phyloP scores from a whole-genome alignment of 2,888 invertebrate genomes.

The Schrankia costaestrigalis region DNA sequence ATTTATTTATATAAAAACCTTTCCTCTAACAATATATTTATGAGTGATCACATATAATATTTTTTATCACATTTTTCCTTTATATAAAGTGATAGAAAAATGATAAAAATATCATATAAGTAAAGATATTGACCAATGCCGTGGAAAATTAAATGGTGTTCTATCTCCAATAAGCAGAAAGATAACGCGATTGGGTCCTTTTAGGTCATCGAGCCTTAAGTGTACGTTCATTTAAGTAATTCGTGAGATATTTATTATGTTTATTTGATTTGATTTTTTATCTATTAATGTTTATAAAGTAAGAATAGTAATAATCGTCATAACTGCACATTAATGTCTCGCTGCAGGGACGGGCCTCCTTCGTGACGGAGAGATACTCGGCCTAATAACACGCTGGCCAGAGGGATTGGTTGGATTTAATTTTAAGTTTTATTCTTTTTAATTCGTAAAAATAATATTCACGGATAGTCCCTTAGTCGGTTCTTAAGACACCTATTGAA shows the following conservation, averaged over 20 bases:
- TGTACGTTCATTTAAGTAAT: conserved; percentile 18
- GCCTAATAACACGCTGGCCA: too few relatives aligned
- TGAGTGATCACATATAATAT: conserved; percentile 15
- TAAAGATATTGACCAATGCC: conserved; percentile 37
- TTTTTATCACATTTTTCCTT: conserved; percentile 24
- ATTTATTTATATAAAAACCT: too few relatives aligned
- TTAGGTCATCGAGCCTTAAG: conserved; percentile 29
- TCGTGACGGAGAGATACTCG: too few relatives aligned
- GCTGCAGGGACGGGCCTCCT: too few relatives aligned
- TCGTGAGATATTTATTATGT: conserved; percentile 28
- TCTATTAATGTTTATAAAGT: conserved; percentile 16
- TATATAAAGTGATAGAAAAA: conserved; percentile 17
- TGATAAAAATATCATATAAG: conserved; percentile 26
- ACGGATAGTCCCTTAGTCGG: too few relatives aligned
- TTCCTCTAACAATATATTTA: too few relatives aligned
- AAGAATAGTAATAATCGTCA: too few relatives aligned
- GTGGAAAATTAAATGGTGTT: conserved; percentile 47
- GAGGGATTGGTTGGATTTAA: too few relatives aligned
- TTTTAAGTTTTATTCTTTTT: too few relatives aligned
- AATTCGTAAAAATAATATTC: too few relatives aligned
- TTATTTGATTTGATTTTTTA: conserved; percentile 29
- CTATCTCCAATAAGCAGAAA: conserved; percentile 37
- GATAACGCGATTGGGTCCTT: conserved; percentile 31
- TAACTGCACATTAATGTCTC: too few relatives aligned
- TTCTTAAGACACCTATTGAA: too few relatives aligned